phyloP scores from a whole-genome alignment of 37 sponge, comb jelly and placozoan genomes.

The Beroe ovata region DNA sequence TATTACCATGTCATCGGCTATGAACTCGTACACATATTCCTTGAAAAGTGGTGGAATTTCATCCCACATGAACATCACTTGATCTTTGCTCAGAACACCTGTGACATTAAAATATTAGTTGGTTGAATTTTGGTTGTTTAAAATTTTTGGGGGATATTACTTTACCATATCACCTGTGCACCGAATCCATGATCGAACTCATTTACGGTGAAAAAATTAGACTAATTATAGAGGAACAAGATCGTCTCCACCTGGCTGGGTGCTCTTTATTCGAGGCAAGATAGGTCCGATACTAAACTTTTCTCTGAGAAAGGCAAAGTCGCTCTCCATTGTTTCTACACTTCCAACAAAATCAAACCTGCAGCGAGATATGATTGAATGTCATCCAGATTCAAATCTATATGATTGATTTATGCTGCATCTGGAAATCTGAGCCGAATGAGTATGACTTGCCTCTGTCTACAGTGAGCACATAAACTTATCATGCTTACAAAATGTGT shows the following conservation, averaged over 20 bases:
- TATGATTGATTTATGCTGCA: too few relatives aligned
- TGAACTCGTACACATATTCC: background rate
- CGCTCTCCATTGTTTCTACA: conserved; percentile 45
- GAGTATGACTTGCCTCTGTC: background rate
- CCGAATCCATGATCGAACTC: too few relatives aligned
- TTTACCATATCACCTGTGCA: too few relatives aligned
- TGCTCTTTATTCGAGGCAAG: background rate
- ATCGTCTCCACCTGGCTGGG: conserved; percentile 36
- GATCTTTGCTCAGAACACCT: background rate
- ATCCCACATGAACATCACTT: background rate
- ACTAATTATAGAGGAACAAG: too few relatives aligned
- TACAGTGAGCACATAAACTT: conserved; percentile 26
- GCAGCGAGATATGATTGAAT: too few relatives aligned
- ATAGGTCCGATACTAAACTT: background rate
- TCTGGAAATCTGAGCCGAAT: too few relatives aligned
- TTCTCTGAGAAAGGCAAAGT: background rate
- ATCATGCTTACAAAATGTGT: conserved; percentile 11
- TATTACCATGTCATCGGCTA: background rate
- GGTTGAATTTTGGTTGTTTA: too few relatives aligned
- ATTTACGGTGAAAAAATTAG: too few relatives aligned
- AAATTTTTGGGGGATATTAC: too few relatives aligned
- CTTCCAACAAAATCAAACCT: conserved; percentile 11
- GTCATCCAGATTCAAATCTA: too few relatives aligned
- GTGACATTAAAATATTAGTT: too few relatives aligned
- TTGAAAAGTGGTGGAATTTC: background rate